Percentiles rank a stretch among this genome's conserved stretches.
Evolutionary conservation across 2,888 invertebrate species (phyloP).

Genomic region (Stegophylla sp.): DNA sequence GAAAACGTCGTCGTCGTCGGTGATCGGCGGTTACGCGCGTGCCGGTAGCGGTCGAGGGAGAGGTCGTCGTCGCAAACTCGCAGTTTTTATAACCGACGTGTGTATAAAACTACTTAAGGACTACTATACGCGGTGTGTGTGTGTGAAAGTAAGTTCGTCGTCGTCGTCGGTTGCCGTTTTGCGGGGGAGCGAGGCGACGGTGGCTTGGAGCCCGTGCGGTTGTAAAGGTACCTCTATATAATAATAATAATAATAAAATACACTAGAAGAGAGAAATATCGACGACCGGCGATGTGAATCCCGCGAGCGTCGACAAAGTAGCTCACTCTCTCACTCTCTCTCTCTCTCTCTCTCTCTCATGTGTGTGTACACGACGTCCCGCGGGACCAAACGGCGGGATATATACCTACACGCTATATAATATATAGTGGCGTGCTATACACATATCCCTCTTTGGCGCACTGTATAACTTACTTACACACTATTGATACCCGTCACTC

Average conservation of each 20-base stretch:
- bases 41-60: not conserved
- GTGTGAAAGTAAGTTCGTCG: not conserved
- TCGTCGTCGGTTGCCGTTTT: not conserved
- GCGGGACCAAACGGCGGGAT: not conserved
- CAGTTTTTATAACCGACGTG: constrained; percentile 14
- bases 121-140: not conserved
- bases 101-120: constrained; percentile 30
- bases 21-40: not conserved
- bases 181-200: not conserved
- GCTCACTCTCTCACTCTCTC: constrained; percentile 4
- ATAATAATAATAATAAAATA: constrained; percentile 8
- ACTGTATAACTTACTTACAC: constrained; percentile 44
- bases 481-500: constrained; percentile 58
- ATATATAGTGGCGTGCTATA: not conserved
- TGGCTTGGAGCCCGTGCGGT: not conserved
- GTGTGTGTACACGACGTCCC: constrained; percentile 1
- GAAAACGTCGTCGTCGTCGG: not conserved
- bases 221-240: not conserved
- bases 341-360: not conserved
- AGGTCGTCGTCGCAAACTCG: constrained; percentile 14
- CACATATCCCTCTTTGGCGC: constrained; percentile 23
- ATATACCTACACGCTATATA: not conserved
- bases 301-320: constrained; percentile 49
- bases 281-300: constrained; percentile 48
- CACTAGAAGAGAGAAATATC: constrained; percentile 39